Base-by-base conservation (phyloP, 1,140 invertebrate species). In the Agrypnia vestita region DNA sequence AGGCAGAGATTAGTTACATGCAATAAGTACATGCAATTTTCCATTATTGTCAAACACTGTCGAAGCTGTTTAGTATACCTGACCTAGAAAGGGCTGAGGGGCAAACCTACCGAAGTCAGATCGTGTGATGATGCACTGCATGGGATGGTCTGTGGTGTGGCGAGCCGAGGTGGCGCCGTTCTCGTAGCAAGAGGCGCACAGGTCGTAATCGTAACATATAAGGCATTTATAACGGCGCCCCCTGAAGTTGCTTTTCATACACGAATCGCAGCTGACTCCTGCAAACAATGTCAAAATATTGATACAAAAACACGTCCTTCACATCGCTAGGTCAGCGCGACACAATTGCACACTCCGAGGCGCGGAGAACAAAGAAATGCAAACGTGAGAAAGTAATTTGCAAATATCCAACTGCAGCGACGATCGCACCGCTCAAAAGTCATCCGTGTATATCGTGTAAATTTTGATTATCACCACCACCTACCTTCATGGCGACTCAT, bases 241-340 rank as follows among this genome's bases (percentile, higher is more conserved):
- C 89, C 96, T 93, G 90, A 99, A 99, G 91, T 99, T 99, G 87
- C 96, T 96, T 92, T 98, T 98, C 89, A 98, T 93, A 93, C 98
- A 99, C 86, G 97, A 97, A 94, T 99, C 98, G 94, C 98, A 99
- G 93, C 97, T 99, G 85, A 99, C 97, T 91, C 95, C 95, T 96
- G 86, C 84, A 93, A 92, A 86, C 53, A 83, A 85, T 79, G 76
- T 59, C 78, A 82, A 80, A 79, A 75, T 79, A 80, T 77, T 59
- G 51, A 7, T 47, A 80, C 46, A 53, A 21, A 13, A 69, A 51
- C 25, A 49, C 19, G 53, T 72, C 64, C 64, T 59, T 78, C 76
- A 17, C 43, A 69, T 55, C 15, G 21, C 17, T 78, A 56, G 64
- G 67, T 78, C 76, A 71, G 43, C 71, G 25, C 25, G 25, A 35